Evolutionary conservation across 1,140 invertebrate species (phyloP).

Genomic region (Leptinotarsa texana): DNA sequence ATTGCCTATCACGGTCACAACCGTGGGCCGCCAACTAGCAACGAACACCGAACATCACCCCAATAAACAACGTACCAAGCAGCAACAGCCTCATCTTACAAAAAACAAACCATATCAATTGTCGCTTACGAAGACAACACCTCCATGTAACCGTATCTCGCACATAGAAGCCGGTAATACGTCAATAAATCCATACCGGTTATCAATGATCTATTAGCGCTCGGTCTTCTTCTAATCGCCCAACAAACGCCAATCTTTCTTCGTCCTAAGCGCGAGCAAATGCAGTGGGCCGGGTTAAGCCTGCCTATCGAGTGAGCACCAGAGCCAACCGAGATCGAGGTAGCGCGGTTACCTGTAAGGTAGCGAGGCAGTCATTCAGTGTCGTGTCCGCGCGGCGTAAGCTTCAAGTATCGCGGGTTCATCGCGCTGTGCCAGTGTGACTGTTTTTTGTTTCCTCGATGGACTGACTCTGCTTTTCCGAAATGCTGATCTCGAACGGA

Average conservation of each 20-base stretch:
- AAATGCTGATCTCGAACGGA: slow-evolving; percentile 55
- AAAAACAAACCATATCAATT: slow-evolving; percentile 23
- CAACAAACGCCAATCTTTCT: slow-evolving; percentile 10
- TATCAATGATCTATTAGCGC: slow-evolving; percentile 42
- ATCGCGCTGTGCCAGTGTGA: slow-evolving; percentile 16
- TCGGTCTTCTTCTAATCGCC: slow-evolving; percentile 24
- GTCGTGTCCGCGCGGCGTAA: slow-evolving; percentile 54
- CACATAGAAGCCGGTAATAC: slow-evolving; percentile 46
- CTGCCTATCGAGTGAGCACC: slow-evolving; percentile 52
- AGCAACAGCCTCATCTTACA: neutral
- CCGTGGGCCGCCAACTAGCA: neutral
- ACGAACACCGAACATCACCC: neutral
- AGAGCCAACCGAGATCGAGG: slow-evolving; percentile 53
- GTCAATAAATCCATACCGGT: slow-evolving; percentile 47
- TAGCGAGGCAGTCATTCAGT: slow-evolving; percentile 55
- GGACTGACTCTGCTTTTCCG: slow-evolving; percentile 16
- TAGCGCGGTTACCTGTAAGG: slow-evolving; percentile 52
- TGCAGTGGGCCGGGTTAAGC: slow-evolving; percentile 52
- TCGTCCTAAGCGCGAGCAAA: slow-evolving; percentile 38
- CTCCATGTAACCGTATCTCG: slow-evolving; percentile 40
- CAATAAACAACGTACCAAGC: neutral
- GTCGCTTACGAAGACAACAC: slow-evolving; percentile 36
- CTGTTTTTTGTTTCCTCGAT: neutral
- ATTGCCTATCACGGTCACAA: neutral
- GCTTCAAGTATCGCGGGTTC: slow-evolving; percentile 45